These are phyloP conservation scores for Zosterops borbonicus DNA, from an alignment of 2,113 vertebrate species.

Conservation along the genomic window DNA sequence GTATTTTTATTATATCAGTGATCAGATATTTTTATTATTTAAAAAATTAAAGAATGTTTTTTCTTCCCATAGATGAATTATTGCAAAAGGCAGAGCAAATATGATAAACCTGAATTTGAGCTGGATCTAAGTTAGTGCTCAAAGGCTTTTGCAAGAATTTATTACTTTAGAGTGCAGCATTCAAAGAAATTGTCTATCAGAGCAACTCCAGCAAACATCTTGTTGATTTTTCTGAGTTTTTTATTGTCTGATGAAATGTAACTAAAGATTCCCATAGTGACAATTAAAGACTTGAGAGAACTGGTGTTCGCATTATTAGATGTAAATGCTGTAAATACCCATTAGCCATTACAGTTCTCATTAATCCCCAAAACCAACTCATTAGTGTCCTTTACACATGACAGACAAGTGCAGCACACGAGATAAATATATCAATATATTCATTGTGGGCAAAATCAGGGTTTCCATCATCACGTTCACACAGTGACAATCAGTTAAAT, in stretches of 20 bases:
- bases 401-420: conserved; percentile 92
- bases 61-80: not conserved
- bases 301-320: conserved; percentile 66
- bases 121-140: not conserved
- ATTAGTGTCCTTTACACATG: conserved; percentile 86
- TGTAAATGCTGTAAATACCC: conserved; percentile 84
- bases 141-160: not conserved
- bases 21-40: too few relatives aligned
- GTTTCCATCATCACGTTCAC: conserved; percentile 62
- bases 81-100: not conserved
- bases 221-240: conserved; percentile 62
- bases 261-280: conserved; percentile 75
- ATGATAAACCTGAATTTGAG: not conserved
- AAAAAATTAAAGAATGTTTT: too few relatives aligned
- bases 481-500: conserved; percentile 66
- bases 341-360: conserved; percentile 90
- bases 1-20: too few relatives aligned
- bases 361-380: conserved; percentile 92
- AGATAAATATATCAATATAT: conserved; percentile 92
- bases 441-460: conserved; percentile 81
- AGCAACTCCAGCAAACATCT: conserved; percentile 24
- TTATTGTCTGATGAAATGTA: conserved; percentile 70
- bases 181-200: not conserved
- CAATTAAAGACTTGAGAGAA: conserved; percentile 80
- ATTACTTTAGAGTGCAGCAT: not conserved